These are phyloP conservation scores for Drosophila subobscura DNA, from an alignment of 1,140 invertebrate genomes.

Conservation along the genomic window DNA sequence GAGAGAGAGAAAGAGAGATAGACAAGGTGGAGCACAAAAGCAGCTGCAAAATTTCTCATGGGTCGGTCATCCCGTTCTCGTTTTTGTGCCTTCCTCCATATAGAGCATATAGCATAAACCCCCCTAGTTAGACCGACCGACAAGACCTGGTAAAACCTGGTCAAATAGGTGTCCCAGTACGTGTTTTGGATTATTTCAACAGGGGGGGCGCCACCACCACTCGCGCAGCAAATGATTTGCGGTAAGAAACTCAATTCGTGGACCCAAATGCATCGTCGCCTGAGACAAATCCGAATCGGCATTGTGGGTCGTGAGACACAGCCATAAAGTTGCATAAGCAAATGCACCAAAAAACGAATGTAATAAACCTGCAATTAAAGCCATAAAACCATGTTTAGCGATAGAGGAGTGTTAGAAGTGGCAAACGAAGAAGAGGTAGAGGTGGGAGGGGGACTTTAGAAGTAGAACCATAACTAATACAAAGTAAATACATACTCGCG, in stretches of 20 bases:
- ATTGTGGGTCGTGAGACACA: slow-evolving; percentile 31
- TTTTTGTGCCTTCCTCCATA: slow-evolving; percentile 7
- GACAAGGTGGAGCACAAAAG: slow-evolving; percentile 32
- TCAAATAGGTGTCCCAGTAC: slow-evolving; percentile 43
- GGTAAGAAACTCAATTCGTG: slow-evolving; percentile 42
- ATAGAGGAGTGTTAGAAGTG: slow-evolving; percentile 40
- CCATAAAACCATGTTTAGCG: slow-evolving; percentile 28
- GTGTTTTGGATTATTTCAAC: slow-evolving; percentile 76
- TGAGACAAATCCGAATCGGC: slow-evolving; percentile 16
- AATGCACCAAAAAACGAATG: slow-evolving; percentile 21
- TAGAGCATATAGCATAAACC: slow-evolving; percentile 2
- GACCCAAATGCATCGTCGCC: slow-evolving; percentile 17
- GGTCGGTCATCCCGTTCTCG: slow-evolving; percentile 26
- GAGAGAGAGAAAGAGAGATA: slow-evolving; percentile 9
- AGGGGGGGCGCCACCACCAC: slow-evolving; percentile 25
- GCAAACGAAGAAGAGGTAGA: slow-evolving; percentile 48
- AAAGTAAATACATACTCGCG: not conserved
- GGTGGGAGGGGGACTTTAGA: slow-evolving; percentile 11
- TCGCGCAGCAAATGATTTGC: slow-evolving; percentile 24
- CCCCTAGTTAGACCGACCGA: no score
- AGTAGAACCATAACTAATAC: slow-evolving; percentile 14
- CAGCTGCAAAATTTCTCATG: slow-evolving; percentile 41
- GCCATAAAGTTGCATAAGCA: slow-evolving; percentile 31
- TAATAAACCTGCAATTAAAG: slow-evolving; percentile 7
- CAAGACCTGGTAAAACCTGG: slow-evolving; percentile 11